phyloP scores from a whole-genome alignment of 2,797 vertebrate species.

The Hephaestus fuliginosus region DNA sequence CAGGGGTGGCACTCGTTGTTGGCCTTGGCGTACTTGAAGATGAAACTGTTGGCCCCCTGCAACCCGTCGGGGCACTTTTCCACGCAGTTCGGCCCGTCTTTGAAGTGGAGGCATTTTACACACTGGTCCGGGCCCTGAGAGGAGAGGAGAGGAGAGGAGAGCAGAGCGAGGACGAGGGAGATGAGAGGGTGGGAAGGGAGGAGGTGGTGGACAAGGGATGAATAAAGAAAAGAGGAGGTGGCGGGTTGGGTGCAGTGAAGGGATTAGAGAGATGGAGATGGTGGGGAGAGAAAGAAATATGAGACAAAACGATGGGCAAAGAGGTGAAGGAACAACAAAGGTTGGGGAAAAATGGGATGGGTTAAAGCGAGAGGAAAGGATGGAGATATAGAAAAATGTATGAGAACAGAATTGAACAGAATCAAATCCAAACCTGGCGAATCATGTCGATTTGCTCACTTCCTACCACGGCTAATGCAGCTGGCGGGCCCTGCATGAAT shows the following conservation, averaged over 20 bases:
- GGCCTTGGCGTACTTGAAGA: conserved; percentile 96
- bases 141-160: neutral
- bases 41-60: conserved; percentile 95
- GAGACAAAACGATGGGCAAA: conserved; percentile 9
- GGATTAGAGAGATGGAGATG: conserved; percentile 26
- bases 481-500: conserved; percentile 41
- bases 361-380: conserved; percentile 21
- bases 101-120: conserved; percentile 94
- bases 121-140: conserved; percentile 95
- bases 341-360: neutral
- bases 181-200: conserved; percentile 31
- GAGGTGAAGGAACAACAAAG: conserved; percentile 37
- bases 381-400: neutral
- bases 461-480: conserved; percentile 48
- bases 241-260: conserved; percentile 8
- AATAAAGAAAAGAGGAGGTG: conserved; percentile 30
- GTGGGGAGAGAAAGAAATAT: neutral
- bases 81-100: conserved; percentile 97
- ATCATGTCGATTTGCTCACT: conserved; percentile 67
- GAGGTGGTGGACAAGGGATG: conserved; percentile 16
- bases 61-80: conserved; percentile 97
- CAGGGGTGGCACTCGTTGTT: conserved; percentile 96
- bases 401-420: conserved; percentile 31
- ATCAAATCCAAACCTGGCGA: conserved; percentile 62
- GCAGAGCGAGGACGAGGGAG: conserved; percentile 5